Conservation (phyloP, 2,113 vertebrate species). For the Sporophila hypoxantha region DNA sequence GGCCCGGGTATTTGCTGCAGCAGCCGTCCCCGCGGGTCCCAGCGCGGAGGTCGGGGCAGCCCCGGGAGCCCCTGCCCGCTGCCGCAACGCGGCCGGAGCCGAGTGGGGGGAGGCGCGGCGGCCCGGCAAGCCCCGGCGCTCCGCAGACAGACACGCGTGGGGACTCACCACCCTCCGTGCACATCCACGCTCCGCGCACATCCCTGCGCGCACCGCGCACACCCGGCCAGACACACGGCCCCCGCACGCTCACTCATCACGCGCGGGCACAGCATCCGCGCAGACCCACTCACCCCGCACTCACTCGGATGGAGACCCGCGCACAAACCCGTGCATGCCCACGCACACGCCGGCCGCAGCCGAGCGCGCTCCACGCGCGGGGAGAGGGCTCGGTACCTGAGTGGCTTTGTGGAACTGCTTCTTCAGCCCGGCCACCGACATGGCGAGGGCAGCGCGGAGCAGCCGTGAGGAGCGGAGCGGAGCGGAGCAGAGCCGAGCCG, state of each 20-base stretch:
- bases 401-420: conserved; percentile 90
- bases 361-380: not conserved
- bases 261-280: not conserved
- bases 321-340: not conserved
- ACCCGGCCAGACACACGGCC: not conserved
- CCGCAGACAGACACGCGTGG: not conserved
- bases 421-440: conserved; percentile 86
- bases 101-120: not conserved
- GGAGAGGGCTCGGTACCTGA: conserved; percentile 66
- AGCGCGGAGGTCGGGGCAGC: not conserved
- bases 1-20: not conserved
- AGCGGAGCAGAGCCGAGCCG: not conserved
- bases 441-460: conserved; percentile 4
- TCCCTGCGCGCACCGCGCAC: not conserved
- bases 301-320: not conserved
- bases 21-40: too few relatives aligned
- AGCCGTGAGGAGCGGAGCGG: not conserved
- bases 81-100: not conserved
- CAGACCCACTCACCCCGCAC: not conserved
- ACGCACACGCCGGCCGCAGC: not conserved
- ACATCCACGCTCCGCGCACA: not conserved
- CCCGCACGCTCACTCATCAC: not conserved
- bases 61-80: not conserved
- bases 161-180: not conserved
- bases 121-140: not conserved